Conservation (phyloP, 2,888 invertebrate genomes). For the Melieria crassipennis region DNA sequence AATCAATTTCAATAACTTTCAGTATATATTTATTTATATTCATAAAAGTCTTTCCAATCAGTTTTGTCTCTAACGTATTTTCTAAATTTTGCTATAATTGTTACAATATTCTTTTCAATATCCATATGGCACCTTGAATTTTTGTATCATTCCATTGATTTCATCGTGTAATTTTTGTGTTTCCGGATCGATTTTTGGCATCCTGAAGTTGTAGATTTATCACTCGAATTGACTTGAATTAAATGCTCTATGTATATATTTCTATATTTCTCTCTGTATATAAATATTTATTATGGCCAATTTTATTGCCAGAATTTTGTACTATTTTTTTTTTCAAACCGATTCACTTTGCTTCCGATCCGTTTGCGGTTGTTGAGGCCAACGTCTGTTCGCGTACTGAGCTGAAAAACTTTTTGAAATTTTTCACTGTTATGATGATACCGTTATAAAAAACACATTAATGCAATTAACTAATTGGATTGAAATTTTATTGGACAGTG, state of each 20-base stretch:
- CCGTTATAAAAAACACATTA: constrained; percentile 41
- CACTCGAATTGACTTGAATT: neutral
- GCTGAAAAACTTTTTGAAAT: constrained; percentile 41
- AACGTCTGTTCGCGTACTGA: constrained; percentile 49
- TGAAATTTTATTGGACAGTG: constrained; percentile 21
- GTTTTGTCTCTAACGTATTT: too few relatives aligned
- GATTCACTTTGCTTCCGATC: too few relatives aligned
- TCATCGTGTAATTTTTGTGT: constrained; percentile 81
- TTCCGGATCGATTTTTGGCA: constrained; percentile 88
- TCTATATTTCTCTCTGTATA: neutral
- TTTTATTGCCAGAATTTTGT: neutral
- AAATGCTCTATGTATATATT: neutral
- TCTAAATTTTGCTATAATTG: too few relatives aligned
- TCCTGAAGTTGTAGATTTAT: constrained; percentile 57
- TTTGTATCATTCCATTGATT: constrained; percentile 80
- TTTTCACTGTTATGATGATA: constrained; percentile 48
- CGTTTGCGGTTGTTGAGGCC: constrained; percentile 2
- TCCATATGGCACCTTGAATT: constrained; percentile 74
- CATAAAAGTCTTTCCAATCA: too few relatives aligned
- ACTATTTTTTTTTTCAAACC: neutral
- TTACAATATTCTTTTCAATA: constrained; percentile 11
- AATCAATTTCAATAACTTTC: too few relatives aligned
- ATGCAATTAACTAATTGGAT: constrained; percentile 63
- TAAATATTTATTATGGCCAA: neutral
- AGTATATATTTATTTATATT: too few relatives aligned